These are phyloP conservation scores for Takifugu flavidus DNA, from an alignment of 2,113 vertebrate genomes.

Conservation along the genomic window DNA sequence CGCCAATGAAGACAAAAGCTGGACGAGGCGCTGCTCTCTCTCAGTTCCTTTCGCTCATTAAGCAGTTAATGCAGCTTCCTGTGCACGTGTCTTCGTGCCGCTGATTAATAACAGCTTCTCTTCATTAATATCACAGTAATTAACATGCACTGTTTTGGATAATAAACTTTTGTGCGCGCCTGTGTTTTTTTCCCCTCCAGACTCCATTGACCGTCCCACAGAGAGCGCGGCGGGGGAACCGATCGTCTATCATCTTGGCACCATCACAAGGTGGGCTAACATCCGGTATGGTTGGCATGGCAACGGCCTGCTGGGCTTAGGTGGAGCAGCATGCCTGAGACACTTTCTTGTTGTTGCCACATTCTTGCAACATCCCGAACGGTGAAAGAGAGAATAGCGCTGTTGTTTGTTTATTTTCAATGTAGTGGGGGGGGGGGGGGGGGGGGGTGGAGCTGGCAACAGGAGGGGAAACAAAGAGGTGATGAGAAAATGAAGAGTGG, in stretches of 20 bases:
- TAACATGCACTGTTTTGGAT: constrained; percentile 38
- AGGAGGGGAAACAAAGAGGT: constrained; percentile 34
- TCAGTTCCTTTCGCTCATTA: constrained; percentile 56
- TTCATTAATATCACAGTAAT: constrained; percentile 55
- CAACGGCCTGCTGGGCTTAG: constrained; percentile 66
- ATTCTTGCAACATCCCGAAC: constrained; percentile 70
- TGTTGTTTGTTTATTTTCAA: constrained; percentile 19
- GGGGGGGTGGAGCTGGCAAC: background rate
- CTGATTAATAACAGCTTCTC: constrained; percentile 61
- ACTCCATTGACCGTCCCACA: constrained; percentile 48
- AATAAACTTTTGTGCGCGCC: constrained; percentile 46
- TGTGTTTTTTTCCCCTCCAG: constrained; percentile 21
- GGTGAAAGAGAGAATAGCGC: constrained; percentile 23
- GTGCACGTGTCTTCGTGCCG: constrained; percentile 52
- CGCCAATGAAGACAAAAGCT: constrained; percentile 54
- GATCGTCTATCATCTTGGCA: constrained; percentile 62
- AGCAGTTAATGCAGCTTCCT: constrained; percentile 57
- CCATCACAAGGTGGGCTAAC: constrained; percentile 69
- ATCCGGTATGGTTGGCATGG: constrained; percentile 70
- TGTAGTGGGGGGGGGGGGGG: background rate
- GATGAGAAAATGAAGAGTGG: constrained; percentile 57
- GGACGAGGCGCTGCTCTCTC: constrained; percentile 8
- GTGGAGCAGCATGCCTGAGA: constrained; percentile 58
- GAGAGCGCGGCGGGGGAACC: constrained; percentile 47
- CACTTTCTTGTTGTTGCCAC: constrained; percentile 69